phyloP scores from a whole-genome alignment of 2,888 invertebrate species.

The Athetis lepigone region DNA sequence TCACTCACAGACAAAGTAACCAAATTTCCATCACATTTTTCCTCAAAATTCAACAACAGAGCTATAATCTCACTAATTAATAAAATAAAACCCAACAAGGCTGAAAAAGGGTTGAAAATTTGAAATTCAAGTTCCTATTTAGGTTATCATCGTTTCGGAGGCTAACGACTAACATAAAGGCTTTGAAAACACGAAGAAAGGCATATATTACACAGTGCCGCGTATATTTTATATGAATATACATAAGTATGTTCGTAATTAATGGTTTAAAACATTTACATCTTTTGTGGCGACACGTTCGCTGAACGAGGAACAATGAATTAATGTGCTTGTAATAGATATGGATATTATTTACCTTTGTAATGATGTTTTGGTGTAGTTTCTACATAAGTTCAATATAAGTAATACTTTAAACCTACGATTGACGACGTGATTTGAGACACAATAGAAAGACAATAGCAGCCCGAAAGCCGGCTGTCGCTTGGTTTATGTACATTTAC shows the following conservation, averaged over 20 bases:
- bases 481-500: too few species aligned
- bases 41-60: constrained; percentile 11
- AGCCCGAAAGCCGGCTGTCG: too few species aligned
- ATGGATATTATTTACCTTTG: constrained; percentile 34
- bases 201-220: constrained; percentile 25
- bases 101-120: constrained; percentile 48
- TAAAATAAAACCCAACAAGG: constrained; percentile 41
- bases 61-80: constrained; percentile 41
- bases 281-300: constrained; percentile 55
- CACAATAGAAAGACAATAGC: too few species aligned
- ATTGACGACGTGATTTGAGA: too few species aligned
- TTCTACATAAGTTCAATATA: too few species aligned
- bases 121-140: constrained; percentile 44
- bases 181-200: constrained; percentile 23
- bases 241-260: constrained; percentile 45
- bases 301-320: constrained; percentile 37
- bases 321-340: constrained; percentile 37
- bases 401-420: too few species aligned
- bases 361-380: constrained; percentile 3
- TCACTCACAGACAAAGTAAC: background rate
- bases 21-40: constrained; percentile 4
- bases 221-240: constrained; percentile 41
- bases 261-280: constrained; percentile 50
- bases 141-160: constrained; percentile 38
- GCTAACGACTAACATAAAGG: constrained; percentile 45